Evolutionary conservation across 2,113 vertebrate species (phyloP).

Genomic region (Desmodus rotundus): DNA sequence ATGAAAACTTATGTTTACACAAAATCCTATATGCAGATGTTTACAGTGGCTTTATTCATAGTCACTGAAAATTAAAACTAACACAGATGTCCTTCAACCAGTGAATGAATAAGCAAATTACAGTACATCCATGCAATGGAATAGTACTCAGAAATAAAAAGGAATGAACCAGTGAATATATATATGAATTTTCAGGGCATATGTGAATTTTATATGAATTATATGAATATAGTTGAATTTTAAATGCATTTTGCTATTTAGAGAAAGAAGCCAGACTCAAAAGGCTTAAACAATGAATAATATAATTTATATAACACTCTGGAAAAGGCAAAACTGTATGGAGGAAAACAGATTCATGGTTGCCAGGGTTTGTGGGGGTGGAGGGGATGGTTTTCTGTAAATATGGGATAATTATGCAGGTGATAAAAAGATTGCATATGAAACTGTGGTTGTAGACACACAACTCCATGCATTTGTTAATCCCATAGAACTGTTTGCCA

Average conservation of each 20-base stretch:
- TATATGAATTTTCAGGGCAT: neutral
- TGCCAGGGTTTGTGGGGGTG: neutral
- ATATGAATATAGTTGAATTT: neutral
- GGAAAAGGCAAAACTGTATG: too few relatives aligned
- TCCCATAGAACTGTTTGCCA: neutral
- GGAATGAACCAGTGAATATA: neutral
- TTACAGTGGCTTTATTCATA: too few relatives aligned
- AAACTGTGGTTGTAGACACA: neutral
- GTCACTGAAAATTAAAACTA: too few relatives aligned
- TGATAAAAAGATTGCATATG: neutral
- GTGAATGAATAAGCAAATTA: too few relatives aligned
- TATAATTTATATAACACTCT: too few relatives aligned
- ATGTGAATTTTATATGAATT: neutral
- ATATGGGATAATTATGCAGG: neutral
- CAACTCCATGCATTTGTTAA: neutral
- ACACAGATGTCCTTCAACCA: too few relatives aligned
- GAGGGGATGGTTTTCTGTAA: neutral
- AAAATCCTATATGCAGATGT: too few relatives aligned
- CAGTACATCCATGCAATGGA: neutral
- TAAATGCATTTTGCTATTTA: too few relatives aligned
- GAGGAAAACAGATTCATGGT: neutral
- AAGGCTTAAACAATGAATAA: too few relatives aligned
- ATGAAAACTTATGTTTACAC: too few relatives aligned
- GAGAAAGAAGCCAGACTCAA: too few relatives aligned
- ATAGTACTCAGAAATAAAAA: neutral